These are phyloP conservation scores for Narcine bancroftii DNA, from an alignment of 2,113 vertebrate genomes.

Conservation along the genomic window DNA sequence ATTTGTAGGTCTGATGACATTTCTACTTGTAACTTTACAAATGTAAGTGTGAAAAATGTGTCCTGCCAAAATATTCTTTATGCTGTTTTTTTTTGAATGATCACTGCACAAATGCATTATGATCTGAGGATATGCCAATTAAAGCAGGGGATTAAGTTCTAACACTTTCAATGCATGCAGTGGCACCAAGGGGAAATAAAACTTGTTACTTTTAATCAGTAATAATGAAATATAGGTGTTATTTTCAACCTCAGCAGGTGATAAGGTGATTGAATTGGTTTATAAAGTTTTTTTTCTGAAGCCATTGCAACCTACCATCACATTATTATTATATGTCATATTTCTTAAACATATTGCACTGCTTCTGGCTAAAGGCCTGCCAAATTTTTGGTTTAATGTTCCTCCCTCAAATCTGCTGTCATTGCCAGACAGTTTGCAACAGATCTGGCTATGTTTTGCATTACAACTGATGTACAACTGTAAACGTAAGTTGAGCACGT, in stretches of 20 bases:
- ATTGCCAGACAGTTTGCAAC: neutral
- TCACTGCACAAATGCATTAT: neutral
- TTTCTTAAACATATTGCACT: neutral
- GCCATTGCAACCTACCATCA: neutral
- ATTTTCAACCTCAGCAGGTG: neutral
- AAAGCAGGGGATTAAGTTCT: neutral
- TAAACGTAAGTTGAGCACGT: neutral
- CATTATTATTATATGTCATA: neutral
- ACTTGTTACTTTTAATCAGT: neutral
- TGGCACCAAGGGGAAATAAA: neutral
- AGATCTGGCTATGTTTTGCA: neutral
- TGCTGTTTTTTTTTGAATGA: conserved; percentile 11
- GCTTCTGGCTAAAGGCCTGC: too few species aligned
- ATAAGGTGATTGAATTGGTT: neutral
- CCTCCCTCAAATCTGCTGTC: neutral
- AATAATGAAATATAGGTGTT: neutral
- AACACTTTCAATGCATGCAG: neutral
- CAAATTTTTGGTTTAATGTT: neutral
- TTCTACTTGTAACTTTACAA: neutral
- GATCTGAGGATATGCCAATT: conserved; percentile 11
- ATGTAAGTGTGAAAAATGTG: neutral
- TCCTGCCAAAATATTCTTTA: conserved; percentile 11
- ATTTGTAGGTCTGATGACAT: neutral
- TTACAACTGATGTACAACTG: neutral
- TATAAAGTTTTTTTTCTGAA: neutral